Evolutionary conservation across 2,113 vertebrate genomes (phyloP).

Genomic region (Pangasianodon hypophthalmus): DNA sequence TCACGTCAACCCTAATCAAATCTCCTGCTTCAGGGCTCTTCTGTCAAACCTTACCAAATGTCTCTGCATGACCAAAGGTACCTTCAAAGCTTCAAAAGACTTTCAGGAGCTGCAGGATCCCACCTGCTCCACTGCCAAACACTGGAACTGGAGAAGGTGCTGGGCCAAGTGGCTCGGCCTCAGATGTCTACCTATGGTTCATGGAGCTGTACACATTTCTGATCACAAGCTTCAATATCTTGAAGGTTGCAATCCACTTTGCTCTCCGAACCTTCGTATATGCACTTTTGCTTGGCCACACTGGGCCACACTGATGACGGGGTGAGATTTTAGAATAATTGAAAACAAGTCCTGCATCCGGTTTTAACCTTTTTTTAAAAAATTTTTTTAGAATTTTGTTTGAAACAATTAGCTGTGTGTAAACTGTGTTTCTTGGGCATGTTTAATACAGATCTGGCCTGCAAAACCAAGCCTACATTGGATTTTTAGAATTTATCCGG

Average conservation of each 20-base stretch:
- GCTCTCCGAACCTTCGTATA: neutral
- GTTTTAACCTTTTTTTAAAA: neutral
- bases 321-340: neutral
- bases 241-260: neutral
- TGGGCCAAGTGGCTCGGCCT: neutral
- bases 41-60: slow-evolving; percentile 28
- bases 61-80: slow-evolving; percentile 24
- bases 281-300: neutral
- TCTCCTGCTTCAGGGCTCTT: slow-evolving; percentile 19
- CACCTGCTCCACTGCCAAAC: neutral
- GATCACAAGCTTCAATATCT: neutral
- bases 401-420: neutral
- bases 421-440: neutral
- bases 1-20: slow-evolving; percentile 52
- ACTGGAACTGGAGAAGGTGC: slow-evolving; percentile 19
- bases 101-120: slow-evolving; percentile 1
- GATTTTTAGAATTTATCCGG: neutral
- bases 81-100: neutral
- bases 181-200: neutral
- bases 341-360: neutral
- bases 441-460: neutral
- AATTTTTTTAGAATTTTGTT: neutral
- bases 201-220: neutral
- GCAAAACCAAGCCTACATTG: neutral
- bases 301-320: neutral